Evolutionary conservation across 2,888 invertebrate species (phyloP), one percentile per base, ranked within the genome.

Genomic region (Hyppa rectilinea): DNA sequence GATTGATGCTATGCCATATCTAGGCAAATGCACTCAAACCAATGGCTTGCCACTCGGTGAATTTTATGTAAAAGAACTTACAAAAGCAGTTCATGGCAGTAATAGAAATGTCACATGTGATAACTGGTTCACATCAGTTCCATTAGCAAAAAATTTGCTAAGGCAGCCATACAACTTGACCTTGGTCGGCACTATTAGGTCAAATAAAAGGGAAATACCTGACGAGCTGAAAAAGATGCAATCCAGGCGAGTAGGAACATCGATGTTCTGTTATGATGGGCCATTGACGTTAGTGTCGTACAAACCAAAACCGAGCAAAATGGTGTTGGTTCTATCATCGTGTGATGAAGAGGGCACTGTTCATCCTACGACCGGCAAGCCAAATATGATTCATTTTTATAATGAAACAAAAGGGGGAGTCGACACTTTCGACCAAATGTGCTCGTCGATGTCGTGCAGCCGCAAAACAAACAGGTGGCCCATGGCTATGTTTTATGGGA

Each of bases 181-280:
- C 2, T 2, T 69, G 9, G 64, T 64, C 2, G 74, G 65, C 2
- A 74, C 65, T 6, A 34, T 72, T 5, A 23, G 67, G n/a, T 63
- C 63, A 2, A 72, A 72, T n/a, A 72, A 72, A 59, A n/a, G 80
- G 53, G 87, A 91, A 71, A 91, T 91, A 31, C 84, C 82, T 17
- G 79, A 82, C 55, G 78, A 85, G 62, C n/a, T 85, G 53, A 83
- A 83, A 67, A 84, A 83, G 4, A 49, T 49, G 26, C 49, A 14
- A 26, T 26, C 12, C 49, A 49, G 23, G 47, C 47, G 49, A 14
- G 49, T 26, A 49, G 49, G 23, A 49, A 49, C 49, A 49, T 49
- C 49, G 14, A 49, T 49, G 49, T 49, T 23, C 23, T 49, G 49
- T 49, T 49, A 49, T 2, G 49, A 49, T 49, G 26, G 49, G 49